These are phyloP conservation scores for Mesocentrotus franciscanus DNA, from an alignment of 53 echinoderm and acorn worm genomes.

Conservation along the genomic window DNA sequence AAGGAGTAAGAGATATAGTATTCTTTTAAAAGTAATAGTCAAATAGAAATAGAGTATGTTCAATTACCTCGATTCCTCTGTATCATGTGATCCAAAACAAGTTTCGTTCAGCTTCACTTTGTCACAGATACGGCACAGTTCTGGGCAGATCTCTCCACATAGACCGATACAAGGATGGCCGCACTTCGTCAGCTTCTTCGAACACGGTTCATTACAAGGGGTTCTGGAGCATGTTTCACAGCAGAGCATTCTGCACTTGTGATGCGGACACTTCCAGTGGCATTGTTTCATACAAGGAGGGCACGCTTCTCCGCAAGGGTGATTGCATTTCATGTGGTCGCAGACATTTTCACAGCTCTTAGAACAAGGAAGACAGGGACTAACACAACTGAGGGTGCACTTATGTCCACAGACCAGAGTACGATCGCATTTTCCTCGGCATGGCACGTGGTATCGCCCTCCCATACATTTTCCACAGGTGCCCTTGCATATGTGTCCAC, in stretches of 20 bases:
- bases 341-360: slow-evolving; percentile 68
- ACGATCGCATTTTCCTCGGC: slow-evolving; percentile 68
- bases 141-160: slow-evolving; percentile 94
- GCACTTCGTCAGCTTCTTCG: slow-evolving; percentile 48
- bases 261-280: slow-evolving; percentile 72
- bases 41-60: not conserved
- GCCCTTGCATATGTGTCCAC: slow-evolving; percentile 82
- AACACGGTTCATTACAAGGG: slow-evolving; percentile 64
- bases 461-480: slow-evolving; percentile 71
- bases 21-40: too few species aligned
- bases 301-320: slow-evolving; percentile 68
- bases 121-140: slow-evolving; percentile 77
- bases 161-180: slow-evolving; percentile 85
- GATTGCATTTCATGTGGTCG: slow-evolving; percentile 65
- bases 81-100: slow-evolving; percentile 69
- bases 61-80: slow-evolving; percentile 61
- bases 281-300: slow-evolving; percentile 70
- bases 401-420: slow-evolving; percentile 79
- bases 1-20: too few species aligned
- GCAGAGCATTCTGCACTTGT: slow-evolving; percentile 62
- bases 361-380: slow-evolving; percentile 74
- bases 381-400: slow-evolving; percentile 69
- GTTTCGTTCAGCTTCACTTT: slow-evolving; percentile 57
- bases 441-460: slow-evolving; percentile 65
- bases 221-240: slow-evolving; percentile 65